phyloP scores from a whole-genome alignment of 1,140 invertebrate species.

The Cyphomyrmex costatus region DNA sequence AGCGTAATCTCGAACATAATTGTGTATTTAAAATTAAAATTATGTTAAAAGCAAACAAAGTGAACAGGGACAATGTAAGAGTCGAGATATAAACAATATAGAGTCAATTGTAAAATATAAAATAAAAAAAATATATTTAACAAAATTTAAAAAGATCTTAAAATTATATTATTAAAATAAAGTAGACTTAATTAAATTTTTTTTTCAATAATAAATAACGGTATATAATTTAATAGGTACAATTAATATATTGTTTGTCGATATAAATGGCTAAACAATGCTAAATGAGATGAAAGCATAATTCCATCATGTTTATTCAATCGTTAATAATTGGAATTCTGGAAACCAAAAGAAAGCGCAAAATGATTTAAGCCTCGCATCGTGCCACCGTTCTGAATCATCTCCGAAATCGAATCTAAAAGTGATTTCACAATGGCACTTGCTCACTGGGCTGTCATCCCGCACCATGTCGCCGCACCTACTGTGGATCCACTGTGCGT shows the following conservation, averaged over 20 bases:
- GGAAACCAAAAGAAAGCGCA: slow-evolving; percentile 11
- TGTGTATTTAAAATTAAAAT: neutral
- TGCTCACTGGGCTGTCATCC: slow-evolving; percentile 80
- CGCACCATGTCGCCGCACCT: slow-evolving; percentile 75
- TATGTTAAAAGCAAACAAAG: too few species aligned
- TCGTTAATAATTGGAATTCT: neutral
- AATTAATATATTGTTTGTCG: neutral
- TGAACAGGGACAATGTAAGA: too few species aligned
- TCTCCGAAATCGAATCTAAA: slow-evolving; percentile 63
- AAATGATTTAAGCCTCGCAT: slow-evolving; percentile 3
- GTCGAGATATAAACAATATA: too few species aligned
- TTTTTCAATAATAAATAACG: neutral
- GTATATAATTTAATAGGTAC: neutral
- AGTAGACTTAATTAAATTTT: neutral
- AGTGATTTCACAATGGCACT: slow-evolving; percentile 85
- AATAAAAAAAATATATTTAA: too few species aligned
- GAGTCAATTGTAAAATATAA: too few species aligned
- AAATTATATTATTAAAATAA: neutral
- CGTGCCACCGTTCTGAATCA: slow-evolving; percentile 31
- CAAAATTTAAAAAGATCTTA: too few species aligned
- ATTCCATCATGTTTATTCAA: neutral
- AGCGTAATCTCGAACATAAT: too few species aligned
- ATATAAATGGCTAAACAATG: neutral
- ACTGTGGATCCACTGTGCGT: slow-evolving; percentile 68
- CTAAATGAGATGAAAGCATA: neutral